Percentiles rank a stretch among this genome's conserved stretches.
phyloP scores from a whole-genome alignment of 2,888 invertebrate species.

The Acanthopleura granulata region DNA sequence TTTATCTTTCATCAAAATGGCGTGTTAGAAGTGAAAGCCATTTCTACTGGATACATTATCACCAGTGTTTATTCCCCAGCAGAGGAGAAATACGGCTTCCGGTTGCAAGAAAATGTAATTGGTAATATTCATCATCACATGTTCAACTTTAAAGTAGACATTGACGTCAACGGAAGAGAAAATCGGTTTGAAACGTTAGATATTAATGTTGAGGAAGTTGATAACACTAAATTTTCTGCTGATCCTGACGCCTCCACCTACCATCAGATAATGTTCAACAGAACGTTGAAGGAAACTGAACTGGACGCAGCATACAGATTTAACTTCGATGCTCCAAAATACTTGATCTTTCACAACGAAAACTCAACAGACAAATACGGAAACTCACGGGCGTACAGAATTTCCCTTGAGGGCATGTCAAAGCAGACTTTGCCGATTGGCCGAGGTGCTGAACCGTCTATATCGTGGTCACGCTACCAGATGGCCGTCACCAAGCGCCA shows the following conservation, averaged over 20 bases:
- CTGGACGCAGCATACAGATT: conserved; percentile 28
- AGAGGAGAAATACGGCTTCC: conserved; percentile 29
- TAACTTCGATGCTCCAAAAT: conserved; percentile 32
- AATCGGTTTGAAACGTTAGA: conserved; percentile 33
- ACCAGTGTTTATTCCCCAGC: conserved; percentile 23
- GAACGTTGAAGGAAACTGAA: conserved; percentile 25
- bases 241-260: neutral
- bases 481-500: conserved; percentile 44
- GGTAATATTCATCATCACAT: conserved; percentile 36
- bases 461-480: conserved; percentile 57
- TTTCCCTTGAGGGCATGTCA: conserved; percentile 45
- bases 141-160: conserved; percentile 34
- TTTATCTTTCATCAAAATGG: conserved; percentile 33
- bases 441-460: conserved; percentile 41
- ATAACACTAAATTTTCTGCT: neutral
- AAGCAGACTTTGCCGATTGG: conserved; percentile 46
- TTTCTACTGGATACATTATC: conserved; percentile 33
- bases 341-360: conserved; percentile 30
- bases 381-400: conserved; percentile 43
- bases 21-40: conserved; percentile 27
- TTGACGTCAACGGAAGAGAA: conserved; percentile 29
- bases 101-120: conserved; percentile 20
- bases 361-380: conserved; percentile 37
- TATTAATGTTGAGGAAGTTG: neutral
- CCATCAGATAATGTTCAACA: conserved; percentile 10